A percentile compares a stretch with the other conserved stretches of the same genome.
These are phyloP conservation scores for Seriola quinqueradiata DNA, from an alignment of 2,113 vertebrate species.

Conservation along the genomic window DNA sequence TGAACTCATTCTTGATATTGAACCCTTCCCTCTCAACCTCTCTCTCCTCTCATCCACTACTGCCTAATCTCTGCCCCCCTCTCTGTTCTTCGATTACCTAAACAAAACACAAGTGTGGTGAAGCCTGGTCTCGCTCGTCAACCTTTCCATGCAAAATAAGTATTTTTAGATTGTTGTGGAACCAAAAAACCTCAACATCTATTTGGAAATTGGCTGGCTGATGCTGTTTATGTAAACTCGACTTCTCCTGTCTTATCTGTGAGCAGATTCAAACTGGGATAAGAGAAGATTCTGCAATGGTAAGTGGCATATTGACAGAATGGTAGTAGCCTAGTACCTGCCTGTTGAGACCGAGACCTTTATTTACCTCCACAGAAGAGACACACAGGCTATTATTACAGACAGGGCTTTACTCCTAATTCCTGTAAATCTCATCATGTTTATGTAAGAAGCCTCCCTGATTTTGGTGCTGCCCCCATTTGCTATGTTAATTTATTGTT, in stretches of 20 bases:
- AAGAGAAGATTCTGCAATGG: not conserved
- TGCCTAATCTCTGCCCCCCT: slow-evolving; percentile 16
- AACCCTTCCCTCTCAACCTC: slow-evolving; percentile 11
- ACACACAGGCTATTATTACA: slow-evolving; percentile 4
- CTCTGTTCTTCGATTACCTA: slow-evolving; percentile 1
- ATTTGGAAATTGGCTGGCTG: slow-evolving; percentile 22
- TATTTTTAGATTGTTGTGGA: slow-evolving; percentile 20
- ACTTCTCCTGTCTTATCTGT: not conserved
- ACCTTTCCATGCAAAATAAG: slow-evolving; percentile 9
- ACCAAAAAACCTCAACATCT: slow-evolving; percentile 28
- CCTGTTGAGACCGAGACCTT: not conserved
- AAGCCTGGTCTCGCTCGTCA: not conserved
- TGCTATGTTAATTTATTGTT: slow-evolving; percentile 18
- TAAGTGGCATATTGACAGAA: not conserved
- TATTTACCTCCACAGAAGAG: not conserved
- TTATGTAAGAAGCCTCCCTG: slow-evolving; percentile 16
- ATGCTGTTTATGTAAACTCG: not conserved
- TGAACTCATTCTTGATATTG: slow-evolving; percentile 38
- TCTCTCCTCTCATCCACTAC: slow-evolving; percentile 1
- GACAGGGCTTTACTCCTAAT: slow-evolving; percentile 3
- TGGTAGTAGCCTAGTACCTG: not conserved
- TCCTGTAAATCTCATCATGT: slow-evolving; percentile 21
- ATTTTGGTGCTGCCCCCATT: not conserved
- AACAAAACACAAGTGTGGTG: slow-evolving; percentile 10
- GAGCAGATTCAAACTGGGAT: slow-evolving; percentile 3